These are phyloP conservation scores for Engraulis encrasicolus DNA, from an alignment of 2,113 vertebrate genomes.

Conservation along the genomic window DNA sequence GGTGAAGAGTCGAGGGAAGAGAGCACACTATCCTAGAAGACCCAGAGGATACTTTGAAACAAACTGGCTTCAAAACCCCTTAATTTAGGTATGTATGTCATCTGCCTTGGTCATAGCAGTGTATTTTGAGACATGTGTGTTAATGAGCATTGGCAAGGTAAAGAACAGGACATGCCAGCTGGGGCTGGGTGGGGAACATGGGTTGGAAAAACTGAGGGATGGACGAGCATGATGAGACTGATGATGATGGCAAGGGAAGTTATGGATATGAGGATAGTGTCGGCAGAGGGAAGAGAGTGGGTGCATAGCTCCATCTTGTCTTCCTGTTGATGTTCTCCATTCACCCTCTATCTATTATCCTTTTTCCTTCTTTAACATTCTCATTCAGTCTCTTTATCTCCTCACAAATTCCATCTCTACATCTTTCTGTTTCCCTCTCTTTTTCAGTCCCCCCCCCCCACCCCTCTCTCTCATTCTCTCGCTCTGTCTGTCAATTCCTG, in stretches of 20 bases:
- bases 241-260: neutral
- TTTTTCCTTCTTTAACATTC: neutral
- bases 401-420: neutral
- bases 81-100: conserved; percentile 11
- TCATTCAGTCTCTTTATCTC: neutral
- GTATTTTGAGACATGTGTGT: conserved; percentile 19
- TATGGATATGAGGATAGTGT: neutral
- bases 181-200: neutral
- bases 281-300: neutral
- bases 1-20: neutral
- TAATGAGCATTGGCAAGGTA: neutral
- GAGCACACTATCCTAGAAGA: neutral
- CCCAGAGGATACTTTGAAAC: neutral
- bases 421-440: too few relatives aligned
- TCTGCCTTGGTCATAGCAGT: neutral
- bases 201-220: neutral
- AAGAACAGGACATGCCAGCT: neutral
- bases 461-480: neutral
- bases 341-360: neutral
- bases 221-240: neutral
- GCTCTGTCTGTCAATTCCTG: neutral
- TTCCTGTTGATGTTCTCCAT: conserved; percentile 5
- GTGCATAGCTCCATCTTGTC: neutral
- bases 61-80: neutral
- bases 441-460: too few relatives aligned